These are phyloP conservation scores for Antitype chi DNA, from an alignment of 2,888 invertebrate species.

Conservation along the genomic window DNA sequence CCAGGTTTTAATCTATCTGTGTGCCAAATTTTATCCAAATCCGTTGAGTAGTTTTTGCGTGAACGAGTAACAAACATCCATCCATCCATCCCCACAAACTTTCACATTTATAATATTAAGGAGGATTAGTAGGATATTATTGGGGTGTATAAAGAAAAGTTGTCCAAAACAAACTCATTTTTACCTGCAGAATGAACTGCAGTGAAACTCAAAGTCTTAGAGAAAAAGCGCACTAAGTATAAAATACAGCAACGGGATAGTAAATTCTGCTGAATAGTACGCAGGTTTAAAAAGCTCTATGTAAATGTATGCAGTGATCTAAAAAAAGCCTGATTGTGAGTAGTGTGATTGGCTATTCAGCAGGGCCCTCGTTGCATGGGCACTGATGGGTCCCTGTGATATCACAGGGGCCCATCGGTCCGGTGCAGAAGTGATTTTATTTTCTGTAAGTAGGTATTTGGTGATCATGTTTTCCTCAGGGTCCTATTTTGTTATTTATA, in stretches of 20 bases:
- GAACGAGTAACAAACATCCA: too few species aligned
- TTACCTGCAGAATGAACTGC: not conserved
- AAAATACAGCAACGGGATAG: not conserved
- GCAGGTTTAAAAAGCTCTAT: not conserved
- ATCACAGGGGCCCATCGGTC: not conserved
- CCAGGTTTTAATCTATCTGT: too few species aligned
- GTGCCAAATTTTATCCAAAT: too few species aligned
- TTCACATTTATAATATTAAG: too few species aligned
- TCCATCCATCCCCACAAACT: too few species aligned
- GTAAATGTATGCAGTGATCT: not conserved
- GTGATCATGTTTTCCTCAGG: not conserved
- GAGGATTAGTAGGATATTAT: too few species aligned
- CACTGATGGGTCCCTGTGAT: not conserved
- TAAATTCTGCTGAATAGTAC: not conserved
- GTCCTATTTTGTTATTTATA: too few species aligned
- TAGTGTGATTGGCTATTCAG: not conserved
- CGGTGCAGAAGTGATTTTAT: not conserved
- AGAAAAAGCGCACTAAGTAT: not conserved
- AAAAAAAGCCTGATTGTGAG: not conserved
- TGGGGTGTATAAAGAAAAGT: not conserved
- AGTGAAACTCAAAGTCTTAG: not conserved
- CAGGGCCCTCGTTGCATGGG: too few species aligned
- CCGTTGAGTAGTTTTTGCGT: too few species aligned
- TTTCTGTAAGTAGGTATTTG: constrained; percentile 1
- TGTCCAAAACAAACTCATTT: not conserved